Base-by-base conservation (phyloP, 2,797 vertebrate species). In the Remorina albescens region DNA sequence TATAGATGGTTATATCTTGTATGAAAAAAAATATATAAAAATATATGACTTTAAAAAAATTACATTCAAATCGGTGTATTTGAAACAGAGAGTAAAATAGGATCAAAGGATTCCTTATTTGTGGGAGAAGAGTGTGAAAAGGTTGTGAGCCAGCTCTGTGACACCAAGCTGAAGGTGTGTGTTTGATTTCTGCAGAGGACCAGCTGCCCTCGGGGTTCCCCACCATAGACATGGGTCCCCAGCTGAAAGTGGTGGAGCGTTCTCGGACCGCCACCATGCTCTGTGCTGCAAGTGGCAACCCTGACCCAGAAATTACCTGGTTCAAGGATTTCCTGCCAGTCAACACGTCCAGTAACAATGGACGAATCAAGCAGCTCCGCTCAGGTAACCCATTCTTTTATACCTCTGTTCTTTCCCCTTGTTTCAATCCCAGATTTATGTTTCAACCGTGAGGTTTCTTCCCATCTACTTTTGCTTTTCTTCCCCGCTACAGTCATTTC, bases 281-380 rank as follows among this genome's bases (percentile, higher is more conserved):
- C 75, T 99, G 98, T 61, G 98, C 98, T 70, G 98, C 98, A 82
- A 99, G 98, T 46, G 97, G 98, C 77, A 97, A 97, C 89, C 98
- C 98, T 55, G 98, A 99, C 93, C 98, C 98, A 12, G 98, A 99
- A 95, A 99, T 99, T 91, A 97, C 96, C 80, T 99, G 98, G 98
- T 99, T 99, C 92, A 99, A 99, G 93, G 98, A 99, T 93, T 99
- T 98, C 89, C 93, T 99, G 77, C 98, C 98, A 0, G 97, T 99
- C 65, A 97, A 98, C 91, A 99, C 98, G 49, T 96, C 96, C 93
- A 96, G 95, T 94, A 98, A 97, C 92, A 98, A 98, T 46, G 97
- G 97, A 53, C 96, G 98, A 78, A 99, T 99, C 94, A 99, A 99
- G 88, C 98, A 99, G 87, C 92, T 95, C 58, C 94, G 94, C 84